phyloP scores from a whole-genome alignment of 1,140 invertebrate genomes.

The Papilio aristodemus region DNA sequence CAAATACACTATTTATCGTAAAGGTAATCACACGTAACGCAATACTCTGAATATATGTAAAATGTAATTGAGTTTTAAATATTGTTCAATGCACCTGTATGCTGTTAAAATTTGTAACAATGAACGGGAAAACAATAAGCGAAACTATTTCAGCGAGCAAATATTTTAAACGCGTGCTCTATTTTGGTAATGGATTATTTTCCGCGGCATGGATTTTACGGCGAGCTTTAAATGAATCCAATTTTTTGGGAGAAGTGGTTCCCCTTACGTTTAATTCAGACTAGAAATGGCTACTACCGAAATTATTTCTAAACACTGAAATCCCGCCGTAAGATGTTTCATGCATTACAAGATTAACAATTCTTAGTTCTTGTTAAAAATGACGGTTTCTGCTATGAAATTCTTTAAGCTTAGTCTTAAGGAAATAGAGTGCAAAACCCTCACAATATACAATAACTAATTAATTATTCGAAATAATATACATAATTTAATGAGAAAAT shows the following conservation, averaged over 20 bases:
- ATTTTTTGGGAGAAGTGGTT: background rate
- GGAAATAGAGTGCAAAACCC: no score
- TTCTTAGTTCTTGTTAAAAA: no score
- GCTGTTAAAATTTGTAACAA: constrained; percentile 23
- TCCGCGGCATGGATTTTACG: constrained; percentile 7
- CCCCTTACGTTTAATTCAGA: background rate
- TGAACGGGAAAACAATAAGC: constrained; percentile 23
- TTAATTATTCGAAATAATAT: no score
- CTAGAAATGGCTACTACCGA: background rate
- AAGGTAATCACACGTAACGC: background rate
- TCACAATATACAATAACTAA: no score
- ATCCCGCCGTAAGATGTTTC: no score
- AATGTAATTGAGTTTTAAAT: constrained; percentile 12
- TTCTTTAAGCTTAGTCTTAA: no score
- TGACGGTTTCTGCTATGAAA: no score
- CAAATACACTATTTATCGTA: background rate
- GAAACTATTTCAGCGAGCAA: constrained; percentile 14
- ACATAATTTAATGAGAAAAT: no score
- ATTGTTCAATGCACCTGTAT: constrained; percentile 11
- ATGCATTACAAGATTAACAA: no score
- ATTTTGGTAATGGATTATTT: constrained; percentile 28
- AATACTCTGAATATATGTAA: background rate
- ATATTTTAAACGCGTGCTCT: constrained; percentile 23
- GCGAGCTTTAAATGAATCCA: background rate
- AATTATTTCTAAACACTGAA: no score